phyloP scores from a whole-genome alignment of 2,113 vertebrate genomes.

The Periophthalmodon schlosseri region DNA sequence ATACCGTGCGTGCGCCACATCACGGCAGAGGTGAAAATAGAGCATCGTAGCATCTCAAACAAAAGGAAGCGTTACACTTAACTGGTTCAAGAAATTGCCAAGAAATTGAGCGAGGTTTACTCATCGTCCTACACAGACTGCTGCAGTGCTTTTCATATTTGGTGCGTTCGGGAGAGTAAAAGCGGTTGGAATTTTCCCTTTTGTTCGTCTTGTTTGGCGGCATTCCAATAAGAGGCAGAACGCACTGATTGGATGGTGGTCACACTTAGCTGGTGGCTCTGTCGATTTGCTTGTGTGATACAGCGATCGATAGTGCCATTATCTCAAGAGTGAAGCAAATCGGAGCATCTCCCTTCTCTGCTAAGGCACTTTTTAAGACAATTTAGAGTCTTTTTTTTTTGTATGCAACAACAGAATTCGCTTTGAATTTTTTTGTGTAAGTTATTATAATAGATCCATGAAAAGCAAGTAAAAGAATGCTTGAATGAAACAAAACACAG shows the following conservation, averaged over 20 bases:
- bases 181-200: slow-evolving; percentile 11
- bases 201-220: slow-evolving; percentile 6
- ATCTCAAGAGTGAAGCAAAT: slow-evolving; percentile 8
- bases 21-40: slow-evolving; percentile 32
- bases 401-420: too few species aligned
- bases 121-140: slow-evolving; percentile 12
- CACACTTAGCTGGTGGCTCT: not conserved
- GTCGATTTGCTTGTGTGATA: not conserved
- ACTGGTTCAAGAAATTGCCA: slow-evolving; percentile 47
- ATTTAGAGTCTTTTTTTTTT: not conserved
- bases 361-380: not conserved
- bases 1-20: slow-evolving; percentile 29
- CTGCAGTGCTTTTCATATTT: slow-evolving; percentile 19
- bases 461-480: not conserved
- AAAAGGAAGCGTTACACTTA: slow-evolving; percentile 43
- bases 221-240: not conserved
- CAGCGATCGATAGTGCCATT: slow-evolving; percentile 7
- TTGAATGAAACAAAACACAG: not conserved
- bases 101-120: slow-evolving; percentile 39
- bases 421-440: too few species aligned
- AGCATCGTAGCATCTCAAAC: slow-evolving; percentile 35
- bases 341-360: not conserved
- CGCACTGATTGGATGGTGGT: slow-evolving; percentile 1
- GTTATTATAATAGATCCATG: too few species aligned
- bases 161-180: slow-evolving; percentile 26